phyloP scores from a whole-genome alignment of 1,140 invertebrate genomes.

The Caligus rogercresseyi region DNA sequence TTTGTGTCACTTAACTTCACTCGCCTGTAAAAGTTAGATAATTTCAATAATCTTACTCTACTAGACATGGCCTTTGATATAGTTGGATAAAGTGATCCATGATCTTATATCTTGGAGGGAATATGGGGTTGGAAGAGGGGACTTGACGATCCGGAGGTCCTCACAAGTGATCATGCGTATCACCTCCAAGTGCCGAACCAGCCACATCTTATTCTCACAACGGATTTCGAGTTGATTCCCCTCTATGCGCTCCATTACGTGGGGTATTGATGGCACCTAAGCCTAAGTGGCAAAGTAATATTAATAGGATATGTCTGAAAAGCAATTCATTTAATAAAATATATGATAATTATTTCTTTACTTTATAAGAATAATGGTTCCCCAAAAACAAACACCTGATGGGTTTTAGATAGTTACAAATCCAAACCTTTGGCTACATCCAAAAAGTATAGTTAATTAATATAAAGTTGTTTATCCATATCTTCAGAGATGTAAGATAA shows the following conservation, averaged over 20 bases:
- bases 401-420: too few species aligned
- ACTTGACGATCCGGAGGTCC: slow-evolving; percentile 79
- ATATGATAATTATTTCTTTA: too few species aligned
- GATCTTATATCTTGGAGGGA: slow-evolving; percentile 88
- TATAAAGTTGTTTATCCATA: too few species aligned
- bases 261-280: slow-evolving; percentile 61
- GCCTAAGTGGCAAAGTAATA: background rate
- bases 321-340: too few species aligned
- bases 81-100: slow-evolving; percentile 74
- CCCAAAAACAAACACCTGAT: too few species aligned
- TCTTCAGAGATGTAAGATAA: too few species aligned
- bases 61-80: slow-evolving; percentile 47
- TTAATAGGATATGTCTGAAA: too few species aligned
- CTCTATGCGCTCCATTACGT: slow-evolving; percentile 63
- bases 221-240: slow-evolving; percentile 77
- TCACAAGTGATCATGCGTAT: slow-evolving; percentile 70
- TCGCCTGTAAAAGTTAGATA: too few species aligned
- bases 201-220: slow-evolving; percentile 82
- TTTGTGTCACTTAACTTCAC: too few species aligned
- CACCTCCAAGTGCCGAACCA: slow-evolving; percentile 55
- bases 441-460: too few species aligned
- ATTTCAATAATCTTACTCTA: slow-evolving; percentile 3
- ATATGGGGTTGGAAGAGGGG: slow-evolving; percentile 77
- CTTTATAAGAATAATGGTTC: too few species aligned
- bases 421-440: too few species aligned